Percentiles rank a stretch among this genome's conserved stretches.
Conservation (phyloP, 2,797 vertebrate species). For the Sebastes steindachneri region DNA sequence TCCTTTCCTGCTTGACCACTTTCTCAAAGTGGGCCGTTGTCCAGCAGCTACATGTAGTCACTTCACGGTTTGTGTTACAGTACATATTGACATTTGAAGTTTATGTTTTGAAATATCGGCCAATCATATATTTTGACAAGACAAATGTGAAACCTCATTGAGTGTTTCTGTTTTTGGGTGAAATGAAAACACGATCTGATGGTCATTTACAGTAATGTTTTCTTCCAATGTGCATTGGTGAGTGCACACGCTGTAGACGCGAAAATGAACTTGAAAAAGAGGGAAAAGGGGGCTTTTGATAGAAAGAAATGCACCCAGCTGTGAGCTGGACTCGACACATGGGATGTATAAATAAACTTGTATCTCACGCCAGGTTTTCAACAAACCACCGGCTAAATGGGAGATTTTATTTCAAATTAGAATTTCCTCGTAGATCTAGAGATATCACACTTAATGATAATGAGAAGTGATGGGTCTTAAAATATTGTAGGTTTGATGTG, state of each 20-base stretch:
- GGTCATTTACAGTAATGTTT: conserved; percentile 79
- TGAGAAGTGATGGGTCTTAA: conserved; percentile 66
- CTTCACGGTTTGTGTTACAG: conserved; percentile 77
- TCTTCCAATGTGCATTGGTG: conserved; percentile 57
- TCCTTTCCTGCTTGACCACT: conserved; percentile 53
- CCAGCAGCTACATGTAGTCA: conserved; percentile 78
- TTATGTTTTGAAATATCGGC: conserved; percentile 74
- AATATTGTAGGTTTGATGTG: conserved; percentile 54
- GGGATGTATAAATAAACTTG: conserved; percentile 85
- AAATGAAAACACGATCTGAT: conserved; percentile 69
- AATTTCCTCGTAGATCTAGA: conserved; percentile 70
- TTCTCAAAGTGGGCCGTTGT: conserved; percentile 72
- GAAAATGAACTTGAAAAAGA: conserved; percentile 74
- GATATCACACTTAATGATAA: conserved; percentile 71
- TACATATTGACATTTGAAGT: conserved; percentile 78
- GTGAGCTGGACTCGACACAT: conserved; percentile 80
- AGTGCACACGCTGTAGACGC: conserved; percentile 60
- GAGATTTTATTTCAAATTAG: conserved; percentile 78
- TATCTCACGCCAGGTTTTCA: conserved; percentile 77
- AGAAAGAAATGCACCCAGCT: conserved; percentile 80
- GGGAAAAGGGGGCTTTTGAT: conserved; percentile 84
- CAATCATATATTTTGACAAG: conserved; percentile 76
- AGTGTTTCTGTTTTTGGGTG: conserved; percentile 64
- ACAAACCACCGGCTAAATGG: conserved; percentile 76
- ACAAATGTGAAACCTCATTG: conserved; percentile 71